phyloP scores from a whole-genome alignment of 2,797 vertebrate species.

The Chelonia mydas region DNA sequence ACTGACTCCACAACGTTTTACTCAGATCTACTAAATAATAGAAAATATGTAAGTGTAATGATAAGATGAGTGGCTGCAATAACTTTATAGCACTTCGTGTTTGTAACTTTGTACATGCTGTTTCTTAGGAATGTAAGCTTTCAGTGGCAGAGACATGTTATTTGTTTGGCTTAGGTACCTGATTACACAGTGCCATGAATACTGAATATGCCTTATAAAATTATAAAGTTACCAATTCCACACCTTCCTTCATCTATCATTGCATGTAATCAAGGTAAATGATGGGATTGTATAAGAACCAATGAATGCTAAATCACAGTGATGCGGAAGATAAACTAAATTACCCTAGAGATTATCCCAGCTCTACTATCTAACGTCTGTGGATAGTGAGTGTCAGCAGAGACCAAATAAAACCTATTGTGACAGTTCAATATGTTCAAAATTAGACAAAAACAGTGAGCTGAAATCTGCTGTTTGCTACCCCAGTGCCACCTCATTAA shows the following conservation, averaged over 20 bases:
- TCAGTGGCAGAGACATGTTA: not conserved
- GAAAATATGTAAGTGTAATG: not conserved
- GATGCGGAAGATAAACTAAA: not conserved
- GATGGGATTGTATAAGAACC: constrained; percentile 1
- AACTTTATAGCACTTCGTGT: rapidly evolving
- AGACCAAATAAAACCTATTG: constrained; percentile 9
- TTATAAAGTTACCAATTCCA: not conserved
- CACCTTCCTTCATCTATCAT: not conserved
- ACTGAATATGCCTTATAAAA: not conserved
- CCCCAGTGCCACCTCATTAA: not conserved
- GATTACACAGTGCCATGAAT: not conserved
- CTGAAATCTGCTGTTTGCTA: not conserved
- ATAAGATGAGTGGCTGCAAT: not conserved
- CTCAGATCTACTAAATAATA: not conserved
- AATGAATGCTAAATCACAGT: constrained; percentile 15
- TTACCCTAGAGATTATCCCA: not conserved
- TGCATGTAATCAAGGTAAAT: constrained; percentile 14
- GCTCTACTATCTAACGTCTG: not conserved
- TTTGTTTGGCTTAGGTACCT: not conserved
- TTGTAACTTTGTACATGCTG: rapidly evolving
- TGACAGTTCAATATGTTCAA: not conserved
- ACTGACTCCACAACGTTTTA: not conserved
- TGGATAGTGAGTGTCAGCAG: not conserved
- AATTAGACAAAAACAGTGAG: not conserved
- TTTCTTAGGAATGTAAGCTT: not conserved